Evolutionary conservation across 2,888 invertebrate genomes (phyloP), one percentile per base, ranked within the genome.

Genomic region (Erpobdella octoculata): DNA sequence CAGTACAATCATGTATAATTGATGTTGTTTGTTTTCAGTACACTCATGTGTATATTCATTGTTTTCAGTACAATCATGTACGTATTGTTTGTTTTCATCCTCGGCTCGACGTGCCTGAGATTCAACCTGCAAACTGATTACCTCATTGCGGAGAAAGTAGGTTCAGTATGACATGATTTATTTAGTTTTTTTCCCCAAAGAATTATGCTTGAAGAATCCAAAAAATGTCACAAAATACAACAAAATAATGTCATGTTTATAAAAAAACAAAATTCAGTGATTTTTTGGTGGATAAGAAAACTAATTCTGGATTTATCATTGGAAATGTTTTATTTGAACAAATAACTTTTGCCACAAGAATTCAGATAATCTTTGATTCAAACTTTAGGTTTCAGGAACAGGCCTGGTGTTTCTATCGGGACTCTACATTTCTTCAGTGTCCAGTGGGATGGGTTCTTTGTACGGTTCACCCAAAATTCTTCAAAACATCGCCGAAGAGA

Each of bases 401-500:
- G 86, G 86, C 71, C 89, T 94, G 69, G 84, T 95, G 53, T 87
- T 95, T 73, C 85, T 96, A 48, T 90, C 92, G 71, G 96, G 96
- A 28, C 87, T 96, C 70, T 97, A 96, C 83, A 92, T 96, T 21
- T 93, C 93, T 70, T 94, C 94, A 25, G 91, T 96, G 87, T 94
- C 94, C 59, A 92, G 93, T 64, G 93, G 94, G 81, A 87, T 96
- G 78, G 95, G 94, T 15, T 92, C 94, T 46, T 91, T 96, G 89
- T 95, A 96, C 80, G 95, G 95, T 2, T 93, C 95, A 1, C 94
- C 95, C 0, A 87, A 95, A 77, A 93, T 96, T 0, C 85, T 95
- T 37, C 95, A 96, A 83, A 92, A 93, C 75, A 94, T 97, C 77
- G 93, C 96, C 59, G 90, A 91, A 80, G 95, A 96, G 83, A 93